Evolutionary conservation across 2,113 vertebrate genomes (phyloP).

Genomic region (Hypocryptadius cinnamomeus): DNA sequence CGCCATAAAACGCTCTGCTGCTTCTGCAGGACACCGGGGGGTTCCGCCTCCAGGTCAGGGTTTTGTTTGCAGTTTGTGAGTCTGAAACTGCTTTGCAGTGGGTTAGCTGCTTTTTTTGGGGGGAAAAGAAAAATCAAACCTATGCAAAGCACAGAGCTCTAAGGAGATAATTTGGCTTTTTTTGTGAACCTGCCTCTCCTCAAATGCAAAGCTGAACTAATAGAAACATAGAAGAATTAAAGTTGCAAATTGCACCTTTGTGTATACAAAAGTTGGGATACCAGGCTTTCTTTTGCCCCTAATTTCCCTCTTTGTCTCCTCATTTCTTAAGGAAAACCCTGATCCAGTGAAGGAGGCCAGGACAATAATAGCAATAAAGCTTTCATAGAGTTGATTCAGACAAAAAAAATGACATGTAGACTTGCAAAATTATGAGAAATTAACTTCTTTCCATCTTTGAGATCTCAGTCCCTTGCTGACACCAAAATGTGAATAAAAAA

Average conservation of each 20-base stretch:
- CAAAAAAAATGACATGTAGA: background rate
- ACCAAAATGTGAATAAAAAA: background rate
- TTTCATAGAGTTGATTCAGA: background rate
- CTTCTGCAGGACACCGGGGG: background rate
- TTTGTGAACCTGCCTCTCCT: background rate
- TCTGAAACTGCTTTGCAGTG: background rate
- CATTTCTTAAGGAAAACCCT: background rate
- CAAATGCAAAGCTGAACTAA: background rate
- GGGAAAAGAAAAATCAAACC: background rate
- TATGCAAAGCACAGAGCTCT: background rate
- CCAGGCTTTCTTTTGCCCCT: background rate
- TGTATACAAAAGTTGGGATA: background rate
- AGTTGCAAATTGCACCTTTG: background rate
- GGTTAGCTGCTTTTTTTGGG: background rate
- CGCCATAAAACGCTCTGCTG: background rate
- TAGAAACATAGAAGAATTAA: background rate
- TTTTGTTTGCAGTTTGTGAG: background rate
- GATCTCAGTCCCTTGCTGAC: background rate
- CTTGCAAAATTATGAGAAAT: background rate
- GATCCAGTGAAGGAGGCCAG: background rate
- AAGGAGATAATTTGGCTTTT: background rate
- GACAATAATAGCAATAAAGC: background rate
- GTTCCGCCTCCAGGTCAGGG: background rate
- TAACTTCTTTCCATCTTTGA: background rate
- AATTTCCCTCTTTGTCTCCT: background rate